Conservation (phyloP, 2,888 invertebrate genomes). For the Eubasilissa splendida region DNA sequence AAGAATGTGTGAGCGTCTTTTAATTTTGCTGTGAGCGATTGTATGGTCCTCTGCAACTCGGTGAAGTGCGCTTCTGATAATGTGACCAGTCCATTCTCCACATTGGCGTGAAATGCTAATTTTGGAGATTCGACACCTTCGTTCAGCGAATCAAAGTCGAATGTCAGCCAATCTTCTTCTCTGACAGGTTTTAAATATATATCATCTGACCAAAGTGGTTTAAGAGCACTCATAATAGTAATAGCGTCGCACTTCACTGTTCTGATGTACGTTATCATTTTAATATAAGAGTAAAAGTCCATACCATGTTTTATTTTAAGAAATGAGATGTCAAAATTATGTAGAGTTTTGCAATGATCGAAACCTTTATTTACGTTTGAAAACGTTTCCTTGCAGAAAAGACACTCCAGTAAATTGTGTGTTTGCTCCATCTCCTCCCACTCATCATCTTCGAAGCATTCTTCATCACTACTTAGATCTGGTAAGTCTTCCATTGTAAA, state of each 20-base stretch:
- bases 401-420: constrained; percentile 69
- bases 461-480: constrained; percentile 71
- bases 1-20: constrained; percentile 75
- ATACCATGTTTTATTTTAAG: constrained; percentile 81
- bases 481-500: constrained; percentile 64
- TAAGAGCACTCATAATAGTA: constrained; percentile 70
- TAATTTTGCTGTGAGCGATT: constrained; percentile 72
- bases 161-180: constrained; percentile 88
- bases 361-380: constrained; percentile 77
- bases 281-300: constrained; percentile 88
- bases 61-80: constrained; percentile 75
- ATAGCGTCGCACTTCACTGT: constrained; percentile 74
- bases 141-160: constrained; percentile 75
- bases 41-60: constrained; percentile 75
- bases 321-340: constrained; percentile 77
- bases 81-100: constrained; percentile 76
- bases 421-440: constrained; percentile 71
- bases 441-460: constrained; percentile 68
- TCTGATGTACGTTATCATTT: constrained; percentile 86
- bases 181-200: constrained; percentile 84
- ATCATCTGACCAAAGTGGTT: constrained; percentile 81
- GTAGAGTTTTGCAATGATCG: constrained; percentile 77
- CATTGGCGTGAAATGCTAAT: constrained; percentile 73
- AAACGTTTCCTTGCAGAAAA: constrained; percentile 80
- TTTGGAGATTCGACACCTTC: constrained; percentile 60